Evolutionary conservation across 2,113 vertebrate genomes (phyloP).

Genomic region (Grallaria varia): DNA sequence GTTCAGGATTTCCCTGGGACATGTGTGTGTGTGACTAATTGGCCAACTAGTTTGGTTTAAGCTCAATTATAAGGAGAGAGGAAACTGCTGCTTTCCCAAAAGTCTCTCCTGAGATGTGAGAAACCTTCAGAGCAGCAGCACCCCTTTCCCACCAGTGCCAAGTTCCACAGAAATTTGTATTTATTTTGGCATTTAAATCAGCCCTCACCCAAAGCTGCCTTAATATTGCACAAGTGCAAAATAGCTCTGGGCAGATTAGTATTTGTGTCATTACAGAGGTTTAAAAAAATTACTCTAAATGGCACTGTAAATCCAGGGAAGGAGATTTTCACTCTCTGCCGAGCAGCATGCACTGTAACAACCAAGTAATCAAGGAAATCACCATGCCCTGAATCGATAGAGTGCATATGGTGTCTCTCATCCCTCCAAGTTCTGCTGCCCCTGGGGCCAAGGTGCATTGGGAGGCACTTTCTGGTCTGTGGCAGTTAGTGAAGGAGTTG

Average conservation of each 20-base stretch:
- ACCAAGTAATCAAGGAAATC: background rate
- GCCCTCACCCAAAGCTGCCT: background rate
- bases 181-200: slow-evolving; percentile 31
- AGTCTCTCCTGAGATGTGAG: background rate
- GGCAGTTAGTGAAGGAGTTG: background rate
- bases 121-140: background rate
- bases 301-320: background rate
- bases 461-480: background rate
- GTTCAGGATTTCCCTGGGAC: background rate
- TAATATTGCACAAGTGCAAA: background rate
- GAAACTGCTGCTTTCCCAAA: slow-evolving; percentile 9
- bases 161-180: background rate
- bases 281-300: background rate
- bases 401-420: background rate
- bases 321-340: background rate
- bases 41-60: background rate
- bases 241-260: background rate
- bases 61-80: background rate
- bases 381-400: fast-evolving
- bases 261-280: background rate
- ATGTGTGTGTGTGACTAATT: background rate
- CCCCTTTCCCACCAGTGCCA: background rate
- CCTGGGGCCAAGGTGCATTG: background rate
- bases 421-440: background rate
- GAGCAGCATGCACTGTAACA: background rate